Evolutionary conservation across 2,113 vertebrate genomes (phyloP), one percentile per base, ranked within the genome.

Genomic region (Rhodinocichla rosea): DNA sequence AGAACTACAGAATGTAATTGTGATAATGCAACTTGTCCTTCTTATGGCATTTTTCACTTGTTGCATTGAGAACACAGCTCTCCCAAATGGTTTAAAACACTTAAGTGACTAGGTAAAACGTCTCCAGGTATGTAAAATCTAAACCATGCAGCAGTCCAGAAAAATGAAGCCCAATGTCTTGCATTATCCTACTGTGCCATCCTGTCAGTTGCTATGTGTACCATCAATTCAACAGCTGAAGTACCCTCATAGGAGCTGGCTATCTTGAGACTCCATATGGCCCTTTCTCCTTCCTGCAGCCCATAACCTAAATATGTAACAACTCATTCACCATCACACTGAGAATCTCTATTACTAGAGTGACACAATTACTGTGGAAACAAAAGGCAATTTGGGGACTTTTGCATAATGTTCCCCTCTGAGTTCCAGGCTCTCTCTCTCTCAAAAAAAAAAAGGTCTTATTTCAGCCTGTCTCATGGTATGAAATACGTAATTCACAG

Each of bases 281-380:
- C 59, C 26, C 42, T 80, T 87, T 70, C 45, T 94, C 35, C 47
- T 76, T 37, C 71, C 63, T 92, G 59, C 65, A 94, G 59, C 26
- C 30, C 32, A 44, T 91, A 94, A 91, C 92, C 92, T 90, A 88
- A 71, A 91, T 89, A 90, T 32, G 78, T 92, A 94, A 63, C 73
- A 88, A 83, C 33, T 88, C 44, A 45, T 93, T 83, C 71, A 81
- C 78, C 52, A 83, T 74, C 57, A 53, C 53, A 52, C 27, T 37
- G 35, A 91, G 82, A 77, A 88, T 91, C 57, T 91, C 53, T 64
- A 47, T 68, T 94, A 74, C 91, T 73, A 45, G 52, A 83, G 28
- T 40, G 84, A 77, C 94, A 95, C 77, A 32, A 70, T 77, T 94
- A 39, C 79, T 88, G 64, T 14, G 30, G 71, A 89, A 94, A 86